Evolutionary conservation across 23 tunicate genomes (phyloP).

Genomic region (Ascidia mentula): DNA sequence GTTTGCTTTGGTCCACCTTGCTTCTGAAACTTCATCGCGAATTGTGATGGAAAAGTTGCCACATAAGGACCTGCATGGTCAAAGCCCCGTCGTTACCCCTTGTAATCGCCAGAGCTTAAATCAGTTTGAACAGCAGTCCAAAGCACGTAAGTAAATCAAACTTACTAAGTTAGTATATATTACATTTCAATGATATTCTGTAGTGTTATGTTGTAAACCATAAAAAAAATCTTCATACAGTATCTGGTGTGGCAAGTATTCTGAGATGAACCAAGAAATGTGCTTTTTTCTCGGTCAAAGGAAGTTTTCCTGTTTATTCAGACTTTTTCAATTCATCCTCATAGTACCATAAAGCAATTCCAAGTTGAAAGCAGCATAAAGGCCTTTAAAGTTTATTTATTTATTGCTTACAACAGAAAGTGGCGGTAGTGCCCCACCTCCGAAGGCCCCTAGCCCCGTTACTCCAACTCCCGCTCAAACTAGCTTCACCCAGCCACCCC

Average conservation of each 20-base stretch:
- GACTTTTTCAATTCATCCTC: too few species aligned
- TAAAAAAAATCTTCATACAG: too few species aligned
- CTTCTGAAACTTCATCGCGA: slow-evolving; percentile 81
- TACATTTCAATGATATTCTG: too few species aligned
- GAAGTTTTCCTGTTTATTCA: too few species aligned
- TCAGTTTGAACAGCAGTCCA: slow-evolving; percentile 94
- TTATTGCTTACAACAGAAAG: slow-evolving; percentile 16
- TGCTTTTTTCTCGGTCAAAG: too few species aligned
- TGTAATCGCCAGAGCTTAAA: slow-evolving; percentile 90
- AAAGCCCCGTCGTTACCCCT: slow-evolving; percentile 91
- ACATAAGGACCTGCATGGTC: slow-evolving; percentile 81
- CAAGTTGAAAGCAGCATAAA: background rate
- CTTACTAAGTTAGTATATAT: too few species aligned
- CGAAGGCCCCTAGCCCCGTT: slow-evolving; percentile 33
- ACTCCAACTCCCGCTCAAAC: slow-evolving; percentile 27
- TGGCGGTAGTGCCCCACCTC: slow-evolving; percentile 43
- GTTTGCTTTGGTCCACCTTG: slow-evolving; percentile 91
- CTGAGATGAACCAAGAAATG: too few species aligned
- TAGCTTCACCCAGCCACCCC: slow-evolving; percentile 56
- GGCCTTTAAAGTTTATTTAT: background rate
- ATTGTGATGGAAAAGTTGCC: slow-evolving; percentile 94
- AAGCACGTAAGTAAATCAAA: slow-evolving; percentile 66
- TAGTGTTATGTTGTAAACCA: too few species aligned
- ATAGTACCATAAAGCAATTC: too few species aligned
- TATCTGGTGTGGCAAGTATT: too few species aligned